A percentile compares a stretch with the other conserved stretches of the same genome.
These are phyloP conservation scores for Orchesella flavescens DNA, from an alignment of 2,888 invertebrate species.

Conservation along the genomic window DNA sequence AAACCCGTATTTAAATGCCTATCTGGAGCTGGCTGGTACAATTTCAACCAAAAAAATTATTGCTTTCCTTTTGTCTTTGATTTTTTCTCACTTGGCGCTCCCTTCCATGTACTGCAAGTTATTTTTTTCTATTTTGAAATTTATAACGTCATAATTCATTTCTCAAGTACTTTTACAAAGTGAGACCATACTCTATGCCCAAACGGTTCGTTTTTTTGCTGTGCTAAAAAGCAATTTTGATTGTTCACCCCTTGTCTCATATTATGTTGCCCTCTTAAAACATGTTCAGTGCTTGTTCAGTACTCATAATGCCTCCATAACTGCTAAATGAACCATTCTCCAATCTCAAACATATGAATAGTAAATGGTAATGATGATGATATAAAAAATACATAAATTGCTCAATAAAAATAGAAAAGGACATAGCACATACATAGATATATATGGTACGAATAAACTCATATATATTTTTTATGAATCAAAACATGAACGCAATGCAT, in stretches of 20 bases:
- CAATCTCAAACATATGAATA: slow-evolving; percentile 36
- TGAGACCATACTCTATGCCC: too few relatives aligned
- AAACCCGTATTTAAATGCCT: too few relatives aligned
- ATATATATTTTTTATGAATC: slow-evolving; percentile 22
- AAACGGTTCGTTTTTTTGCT: not conserved
- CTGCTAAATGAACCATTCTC: slow-evolving; percentile 65
- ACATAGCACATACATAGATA: not conserved
- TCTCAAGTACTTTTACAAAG: slow-evolving; percentile 32
- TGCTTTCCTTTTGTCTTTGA: slow-evolving; percentile 40
- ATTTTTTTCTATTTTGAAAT: not conserved
- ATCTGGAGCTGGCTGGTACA: not conserved
- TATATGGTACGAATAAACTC: too few relatives aligned
- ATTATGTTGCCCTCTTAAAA: not conserved
- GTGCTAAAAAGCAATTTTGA: slow-evolving; percentile 24
- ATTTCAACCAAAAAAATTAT: slow-evolving; percentile 21
- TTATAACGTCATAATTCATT: slow-evolving; percentile 46
- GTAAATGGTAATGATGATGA: slow-evolving; percentile 37
- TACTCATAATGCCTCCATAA: slow-evolving; percentile 25
- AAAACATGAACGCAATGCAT: slow-evolving; percentile 22
- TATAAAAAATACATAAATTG: slow-evolving; percentile 19
- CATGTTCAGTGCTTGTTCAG: slow-evolving; percentile 8
- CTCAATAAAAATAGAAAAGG: not conserved
- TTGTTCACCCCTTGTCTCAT: slow-evolving; percentile 43
- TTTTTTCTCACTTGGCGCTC: slow-evolving; percentile 57
- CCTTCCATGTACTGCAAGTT: not conserved